These are phyloP conservation scores for Oncorhynchus nerka DNA, from an alignment of 2,113 vertebrate genomes.

Conservation along the genomic window DNA sequence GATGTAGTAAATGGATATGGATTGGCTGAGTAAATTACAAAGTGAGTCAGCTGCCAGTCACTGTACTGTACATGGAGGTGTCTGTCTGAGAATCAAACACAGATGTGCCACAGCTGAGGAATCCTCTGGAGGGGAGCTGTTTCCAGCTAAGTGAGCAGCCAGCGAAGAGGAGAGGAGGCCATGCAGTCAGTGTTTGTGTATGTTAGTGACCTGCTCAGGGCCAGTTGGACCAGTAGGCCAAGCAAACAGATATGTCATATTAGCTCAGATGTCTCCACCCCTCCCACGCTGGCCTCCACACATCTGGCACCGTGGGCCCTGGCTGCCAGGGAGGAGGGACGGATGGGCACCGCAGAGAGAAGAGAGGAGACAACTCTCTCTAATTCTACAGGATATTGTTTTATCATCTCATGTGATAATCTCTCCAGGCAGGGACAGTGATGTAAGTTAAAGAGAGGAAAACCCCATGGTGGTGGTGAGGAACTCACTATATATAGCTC, in stretches of 20 bases:
- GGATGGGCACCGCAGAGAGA: neutral
- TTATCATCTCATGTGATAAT: neutral
- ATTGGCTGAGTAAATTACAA: neutral
- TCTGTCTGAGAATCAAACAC: neutral
- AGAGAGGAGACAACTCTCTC: neutral
- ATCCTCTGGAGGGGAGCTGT: neutral
- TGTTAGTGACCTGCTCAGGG: neutral
- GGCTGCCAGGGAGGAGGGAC: neutral
- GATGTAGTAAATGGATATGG: neutral
- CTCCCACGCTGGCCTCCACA: neutral
- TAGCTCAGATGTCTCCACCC: slow-evolving; percentile 1
- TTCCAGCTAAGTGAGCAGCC: neutral
- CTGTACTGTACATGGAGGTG: neutral
- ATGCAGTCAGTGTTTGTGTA: neutral
- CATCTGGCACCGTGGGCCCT: neutral
- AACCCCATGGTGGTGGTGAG: neutral
- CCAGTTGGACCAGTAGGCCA: neutral
- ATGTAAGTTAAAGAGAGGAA: neutral
- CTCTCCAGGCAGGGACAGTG: neutral
- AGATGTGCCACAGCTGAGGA: neutral
- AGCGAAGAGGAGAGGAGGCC: neutral
- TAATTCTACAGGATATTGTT: neutral
- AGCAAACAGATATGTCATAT: slow-evolving; percentile 9
- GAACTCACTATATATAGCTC: too few species aligned
- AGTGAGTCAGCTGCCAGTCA: neutral